Percentiles rank a stretch among this genome's conserved stretches.
phyloP scores from a whole-genome alignment of 2,797 vertebrate genomes.

The Brachyrhaphis roseni region DNA sequence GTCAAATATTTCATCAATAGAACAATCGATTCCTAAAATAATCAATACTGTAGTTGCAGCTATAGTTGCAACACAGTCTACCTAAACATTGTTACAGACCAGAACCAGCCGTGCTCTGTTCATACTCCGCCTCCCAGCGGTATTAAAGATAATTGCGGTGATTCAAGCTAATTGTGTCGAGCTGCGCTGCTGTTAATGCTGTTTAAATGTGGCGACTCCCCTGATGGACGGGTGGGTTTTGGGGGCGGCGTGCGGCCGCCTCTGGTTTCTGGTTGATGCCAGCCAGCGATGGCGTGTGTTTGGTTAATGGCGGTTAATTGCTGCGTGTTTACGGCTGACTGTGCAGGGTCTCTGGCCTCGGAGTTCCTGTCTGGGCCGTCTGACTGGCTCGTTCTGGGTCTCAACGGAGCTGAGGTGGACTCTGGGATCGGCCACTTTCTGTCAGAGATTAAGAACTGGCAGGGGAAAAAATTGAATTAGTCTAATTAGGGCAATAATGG shows the following conservation, averaged over 20 bases:
- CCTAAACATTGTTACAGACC: slow-evolving; percentile 28
- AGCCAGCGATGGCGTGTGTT: slow-evolving; percentile 61
- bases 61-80: slow-evolving; percentile 4
- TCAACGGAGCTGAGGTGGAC: slow-evolving; percentile 70
- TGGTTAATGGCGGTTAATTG: slow-evolving; percentile 70
- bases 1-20: no score
- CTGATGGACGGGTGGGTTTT: slow-evolving; percentile 32
- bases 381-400: slow-evolving; percentile 63
- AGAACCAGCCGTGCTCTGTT: slow-evolving; percentile 42
- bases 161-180: slow-evolving; percentile 70
- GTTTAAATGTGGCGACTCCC: slow-evolving; percentile 69
- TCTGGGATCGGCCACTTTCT: slow-evolving; percentile 67
- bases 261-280: slow-evolving; percentile 64
- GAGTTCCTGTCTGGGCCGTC: slow-evolving; percentile 71
- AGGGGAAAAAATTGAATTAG: slow-evolving; percentile 79
- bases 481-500: slow-evolving; percentile 79
- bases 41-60: no score
- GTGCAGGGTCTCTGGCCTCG: slow-evolving; percentile 46
- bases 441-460: slow-evolving; percentile 78
- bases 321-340: slow-evolving; percentile 44
- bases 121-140: slow-evolving; percentile 37
- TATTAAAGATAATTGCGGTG: slow-evolving; percentile 71
- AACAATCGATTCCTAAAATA: no score
- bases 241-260: slow-evolving; percentile 35
- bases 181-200: slow-evolving; percentile 68